These are phyloP conservation scores for Onchidella celtica DNA, from an alignment of 2,888 invertebrate species.

Conservation along the genomic window DNA sequence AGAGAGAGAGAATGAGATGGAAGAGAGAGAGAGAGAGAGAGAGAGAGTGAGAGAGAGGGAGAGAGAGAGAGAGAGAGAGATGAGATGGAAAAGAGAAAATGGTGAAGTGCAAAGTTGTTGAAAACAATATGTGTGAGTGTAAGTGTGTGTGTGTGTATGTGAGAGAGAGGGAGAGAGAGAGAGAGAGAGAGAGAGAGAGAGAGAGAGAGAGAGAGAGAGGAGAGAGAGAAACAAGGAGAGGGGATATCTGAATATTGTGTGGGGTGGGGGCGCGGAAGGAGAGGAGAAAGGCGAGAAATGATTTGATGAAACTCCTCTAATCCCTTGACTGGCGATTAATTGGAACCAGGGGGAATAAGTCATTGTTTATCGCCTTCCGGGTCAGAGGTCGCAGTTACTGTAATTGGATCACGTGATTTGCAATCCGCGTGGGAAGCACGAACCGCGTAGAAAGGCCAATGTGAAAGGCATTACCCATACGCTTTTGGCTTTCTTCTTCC, in stretches of 20 bases:
- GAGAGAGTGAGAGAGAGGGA: no score
- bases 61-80: no score
- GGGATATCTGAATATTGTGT: no score
- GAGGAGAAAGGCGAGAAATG: neutral
- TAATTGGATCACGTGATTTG: conserved; percentile 49
- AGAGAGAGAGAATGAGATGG: no score
- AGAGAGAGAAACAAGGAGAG: neutral
- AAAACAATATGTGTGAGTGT: no score
- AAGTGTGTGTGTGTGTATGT: no score
- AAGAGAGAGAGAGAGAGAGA: no score
- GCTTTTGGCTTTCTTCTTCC: neutral
- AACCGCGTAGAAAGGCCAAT: neutral
- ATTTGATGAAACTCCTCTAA: conserved; percentile 35
- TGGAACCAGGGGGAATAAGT: conserved; percentile 47
- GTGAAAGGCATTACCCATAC: conserved; percentile 17
- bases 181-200: no score
- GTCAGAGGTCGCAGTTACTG: conserved; percentile 46
- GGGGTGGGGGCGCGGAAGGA: neutral
- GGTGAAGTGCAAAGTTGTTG: no score
- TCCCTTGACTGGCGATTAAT: conserved; percentile 45
- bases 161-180: no score
- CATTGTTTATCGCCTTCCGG: conserved; percentile 43
- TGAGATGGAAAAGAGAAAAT: no score
- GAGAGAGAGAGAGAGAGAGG: neutral
- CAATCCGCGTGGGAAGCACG: conserved; percentile 40